Conservation (phyloP, 2,797 vertebrate genomes). For the Sebastes umbrosus region DNA sequence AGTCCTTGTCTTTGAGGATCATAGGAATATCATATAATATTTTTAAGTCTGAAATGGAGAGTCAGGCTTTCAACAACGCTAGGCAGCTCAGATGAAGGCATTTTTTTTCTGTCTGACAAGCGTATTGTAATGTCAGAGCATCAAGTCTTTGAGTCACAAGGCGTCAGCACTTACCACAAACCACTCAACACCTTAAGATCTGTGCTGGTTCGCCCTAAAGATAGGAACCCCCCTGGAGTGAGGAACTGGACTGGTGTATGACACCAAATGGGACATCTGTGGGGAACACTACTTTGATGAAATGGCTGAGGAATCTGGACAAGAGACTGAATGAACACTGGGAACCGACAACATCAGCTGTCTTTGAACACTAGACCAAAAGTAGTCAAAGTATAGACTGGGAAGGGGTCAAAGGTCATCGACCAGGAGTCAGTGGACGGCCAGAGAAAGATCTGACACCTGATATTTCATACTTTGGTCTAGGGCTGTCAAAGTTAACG, state of each 20-base stretch:
- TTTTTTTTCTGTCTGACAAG: not conserved
- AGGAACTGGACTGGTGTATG: not conserved
- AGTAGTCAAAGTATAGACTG: not conserved
- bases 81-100: slow-evolving; percentile 3
- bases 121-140: slow-evolving; percentile 12
- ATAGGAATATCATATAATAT: slow-evolving; percentile 3
- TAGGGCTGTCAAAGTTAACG: no score
- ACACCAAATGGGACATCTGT: no score
- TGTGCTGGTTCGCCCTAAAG: not conserved
- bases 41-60: slow-evolving; percentile 9
- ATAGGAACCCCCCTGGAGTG: slow-evolving; percentile 5
- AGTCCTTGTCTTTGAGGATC: slow-evolving; percentile 20
- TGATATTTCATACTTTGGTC: slow-evolving; percentile 1
- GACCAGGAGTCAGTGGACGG: not conserved
- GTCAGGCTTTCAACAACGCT: not conserved
- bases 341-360: not conserved
- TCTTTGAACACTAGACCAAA: slow-evolving; percentile 7
- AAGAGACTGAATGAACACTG: slow-evolving; percentile 1
- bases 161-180: slow-evolving; percentile 5
- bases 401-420: slow-evolving; percentile 28
- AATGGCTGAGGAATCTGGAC: slow-evolving; percentile 36
- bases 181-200: slow-evolving; percentile 40
- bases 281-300: slow-evolving; percentile 16
- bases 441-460: slow-evolving; percentile 5
- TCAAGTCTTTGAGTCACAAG: slow-evolving; percentile 2